A percentile compares a stretch with the other conserved stretches of the same genome.
phyloP scores from a whole-genome alignment of 2,113 vertebrate genomes.

The Proteles cristata region DNA sequence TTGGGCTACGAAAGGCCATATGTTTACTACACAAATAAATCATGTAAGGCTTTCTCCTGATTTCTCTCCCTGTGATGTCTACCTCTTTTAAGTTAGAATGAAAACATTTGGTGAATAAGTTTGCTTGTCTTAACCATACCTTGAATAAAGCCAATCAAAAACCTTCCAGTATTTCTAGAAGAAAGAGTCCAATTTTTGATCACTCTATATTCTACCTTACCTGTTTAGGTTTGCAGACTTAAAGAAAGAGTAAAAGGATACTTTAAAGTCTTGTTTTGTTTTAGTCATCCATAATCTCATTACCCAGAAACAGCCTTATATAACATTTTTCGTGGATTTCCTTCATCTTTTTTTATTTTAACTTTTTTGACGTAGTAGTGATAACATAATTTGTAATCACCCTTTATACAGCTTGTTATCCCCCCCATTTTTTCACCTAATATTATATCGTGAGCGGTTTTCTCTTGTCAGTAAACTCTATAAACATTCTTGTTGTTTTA shows the following conservation, averaged over 20 bases:
- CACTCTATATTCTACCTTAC: neutral
- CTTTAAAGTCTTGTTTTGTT: neutral
- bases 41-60: neutral
- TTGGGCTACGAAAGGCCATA: slow-evolving; percentile 17
- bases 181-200: slow-evolving; percentile 30
- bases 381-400: neutral
- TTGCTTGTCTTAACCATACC: neutral
- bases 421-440: neutral
- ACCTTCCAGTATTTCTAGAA: slow-evolving; percentile 25
- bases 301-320: neutral
- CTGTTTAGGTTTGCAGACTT: slow-evolving; percentile 10
- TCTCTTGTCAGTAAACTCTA: slow-evolving; percentile 16
- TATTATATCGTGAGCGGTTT: neutral
- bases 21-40: slow-evolving; percentile 54
- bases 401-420: neutral
- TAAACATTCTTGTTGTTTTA: neutral
- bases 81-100: neutral
- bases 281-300: neutral
- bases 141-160: slow-evolving; percentile 24
- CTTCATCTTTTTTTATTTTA: neutral
- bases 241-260: neutral
- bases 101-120: slow-evolving; percentile 6
- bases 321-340: neutral
- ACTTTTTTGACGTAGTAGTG: neutral
- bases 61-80: neutral